These are phyloP conservation scores for Lepidurus couesii DNA, from an alignment of 1,140 invertebrate genomes.

Conservation along the genomic window DNA sequence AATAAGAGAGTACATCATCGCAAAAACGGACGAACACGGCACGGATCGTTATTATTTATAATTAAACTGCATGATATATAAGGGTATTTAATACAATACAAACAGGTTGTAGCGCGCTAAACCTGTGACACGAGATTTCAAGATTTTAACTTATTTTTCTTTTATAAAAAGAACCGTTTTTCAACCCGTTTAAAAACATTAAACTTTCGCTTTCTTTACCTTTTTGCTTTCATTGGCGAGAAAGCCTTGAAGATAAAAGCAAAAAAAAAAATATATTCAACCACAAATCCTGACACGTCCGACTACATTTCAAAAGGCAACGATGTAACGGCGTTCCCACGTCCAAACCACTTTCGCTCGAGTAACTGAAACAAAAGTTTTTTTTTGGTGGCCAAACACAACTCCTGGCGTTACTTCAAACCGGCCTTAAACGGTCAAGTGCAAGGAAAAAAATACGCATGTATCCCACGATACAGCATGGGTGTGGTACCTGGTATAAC, in stretches of 20 bases:
- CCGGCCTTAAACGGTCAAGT: too few relatives aligned
- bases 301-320: background rate
- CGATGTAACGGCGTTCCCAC: background rate
- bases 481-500: background rate
- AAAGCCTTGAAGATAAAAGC: background rate
- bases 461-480: background rate
- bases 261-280: background rate
- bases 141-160: too few relatives aligned
- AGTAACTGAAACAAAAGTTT: background rate
- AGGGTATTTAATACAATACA: too few relatives aligned
- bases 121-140: too few relatives aligned
- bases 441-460: background rate
- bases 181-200: background rate
- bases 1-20: too few relatives aligned
- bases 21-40: too few relatives aligned
- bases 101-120: too few relatives aligned
- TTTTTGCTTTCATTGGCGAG: background rate
- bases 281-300: background rate
- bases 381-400: too few relatives aligned
- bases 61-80: too few relatives aligned
- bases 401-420: too few relatives aligned
- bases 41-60: too few relatives aligned
- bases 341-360: background rate
- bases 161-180: too few relatives aligned
- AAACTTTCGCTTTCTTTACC: background rate